Base-by-base conservation (phyloP, 1,140 invertebrate species). In the Bradysia coprophila region DNA sequence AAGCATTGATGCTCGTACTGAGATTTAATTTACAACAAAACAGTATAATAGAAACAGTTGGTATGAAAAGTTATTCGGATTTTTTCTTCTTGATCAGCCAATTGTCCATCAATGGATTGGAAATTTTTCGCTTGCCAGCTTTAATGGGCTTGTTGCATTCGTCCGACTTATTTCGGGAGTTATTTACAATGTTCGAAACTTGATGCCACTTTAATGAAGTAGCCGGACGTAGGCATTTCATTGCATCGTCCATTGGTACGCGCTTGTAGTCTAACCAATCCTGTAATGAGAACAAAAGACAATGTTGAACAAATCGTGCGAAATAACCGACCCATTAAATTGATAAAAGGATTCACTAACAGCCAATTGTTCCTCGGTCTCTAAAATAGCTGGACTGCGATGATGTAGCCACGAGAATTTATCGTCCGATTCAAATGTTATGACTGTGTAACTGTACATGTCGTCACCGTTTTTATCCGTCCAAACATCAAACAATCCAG, bases 341-440 rank as follows among this genome's bases (percentile, higher is more conserved):
- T 41, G 32, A 33, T 78, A n/a, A n/a, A n/a, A n/a, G n/a, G n/a
- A n/a, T n/a, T n/a, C n/a, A n/a, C n/a, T n/a, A n/a, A n/a, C 77
- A 46, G 72, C 56, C 47, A 82, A 67, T 61, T 81, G 71, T 55
- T 80, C 63, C 21, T 78, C 71, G 37, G 65, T 73, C 21, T 75
- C 69, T 18, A 88, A 59, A 51, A 87, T 72, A 22, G 81, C 75
- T 41, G 85, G 85, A 71, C 81, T 79, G 53, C 85, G 68, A 51
- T 86, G 71, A 66, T 90, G 84, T 37, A 87, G 61, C 73, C 74
- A 80, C 22, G 69, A 67, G 37, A 87, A 58, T 11, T 73, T 69
- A 19, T 69, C 53, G 43, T 78, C 78, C 2, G 83, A 74, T 38
- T 78, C 75, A 62, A 76, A 80, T 22, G 85, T 90, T 31, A 88